Conservation (phyloP, 1,140 invertebrate species). For the Diuraphis noxia region DNA sequence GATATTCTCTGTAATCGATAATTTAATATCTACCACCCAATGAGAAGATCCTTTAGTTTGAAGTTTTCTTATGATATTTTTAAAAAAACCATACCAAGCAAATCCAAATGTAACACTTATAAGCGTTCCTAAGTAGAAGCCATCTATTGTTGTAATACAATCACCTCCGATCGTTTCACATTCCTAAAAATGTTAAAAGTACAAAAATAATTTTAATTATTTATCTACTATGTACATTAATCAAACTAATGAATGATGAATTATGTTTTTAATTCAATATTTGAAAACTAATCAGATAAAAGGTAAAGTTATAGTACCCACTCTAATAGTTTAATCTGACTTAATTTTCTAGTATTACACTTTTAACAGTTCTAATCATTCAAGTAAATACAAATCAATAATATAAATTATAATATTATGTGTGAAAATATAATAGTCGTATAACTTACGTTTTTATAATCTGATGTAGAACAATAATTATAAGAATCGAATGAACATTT, state of each 20-base stretch:
- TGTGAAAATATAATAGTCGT: background rate
- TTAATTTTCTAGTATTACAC: background rate
- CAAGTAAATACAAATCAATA: background rate
- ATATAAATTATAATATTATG: background rate
- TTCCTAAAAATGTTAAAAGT: background rate
- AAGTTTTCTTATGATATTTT: background rate
- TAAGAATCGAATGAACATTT: conserved; percentile 63
- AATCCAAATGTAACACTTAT: conserved; percentile 83
- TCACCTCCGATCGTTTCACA: background rate
- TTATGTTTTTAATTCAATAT: background rate
- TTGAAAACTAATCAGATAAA: background rate
- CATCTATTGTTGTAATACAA: conserved; percentile 78
- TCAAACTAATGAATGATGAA: too few relatives aligned
- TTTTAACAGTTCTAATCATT: background rate
- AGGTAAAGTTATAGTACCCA: background rate
- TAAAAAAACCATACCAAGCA: conserved; percentile 66
- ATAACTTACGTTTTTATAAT: background rate
- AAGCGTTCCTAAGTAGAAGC: conserved; percentile 86
- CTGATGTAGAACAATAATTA: conserved; percentile 3
- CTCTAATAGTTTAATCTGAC: background rate
- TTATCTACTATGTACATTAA: background rate
- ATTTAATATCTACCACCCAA: conserved; percentile 8
- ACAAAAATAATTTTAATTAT: background rate
- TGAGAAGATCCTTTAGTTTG: background rate
- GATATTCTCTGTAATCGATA: background rate